Percentiles rank a stretch among this genome's conserved stretches.
Evolutionary conservation across 2,888 invertebrate species (phyloP).

Genomic region (Acrobeloides nanus): DNA sequence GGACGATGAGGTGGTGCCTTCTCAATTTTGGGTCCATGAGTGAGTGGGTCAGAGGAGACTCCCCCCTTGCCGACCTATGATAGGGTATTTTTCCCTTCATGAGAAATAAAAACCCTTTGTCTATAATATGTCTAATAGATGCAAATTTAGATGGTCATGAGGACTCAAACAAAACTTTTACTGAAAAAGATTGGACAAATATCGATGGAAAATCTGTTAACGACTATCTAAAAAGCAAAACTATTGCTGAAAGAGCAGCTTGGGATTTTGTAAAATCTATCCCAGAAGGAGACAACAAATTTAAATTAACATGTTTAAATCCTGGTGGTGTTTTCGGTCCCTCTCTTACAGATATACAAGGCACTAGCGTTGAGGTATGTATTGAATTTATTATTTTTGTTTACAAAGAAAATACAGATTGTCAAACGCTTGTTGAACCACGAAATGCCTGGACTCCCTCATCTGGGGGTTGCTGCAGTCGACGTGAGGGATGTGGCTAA

Average conservation of each 20-base stretch:
- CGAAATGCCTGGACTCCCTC: constrained; percentile 52
- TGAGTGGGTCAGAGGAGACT: too few relatives aligned
- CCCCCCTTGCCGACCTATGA: too few relatives aligned
- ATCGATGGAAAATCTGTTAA: constrained; percentile 30
- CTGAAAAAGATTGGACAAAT: constrained; percentile 44
- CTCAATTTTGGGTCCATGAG: too few relatives aligned
- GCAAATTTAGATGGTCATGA: constrained; percentile 51
- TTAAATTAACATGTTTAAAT: constrained; percentile 59
- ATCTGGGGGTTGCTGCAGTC: constrained; percentile 56
- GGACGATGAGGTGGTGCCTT: too few relatives aligned
- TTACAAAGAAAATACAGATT: constrained; percentile 2
- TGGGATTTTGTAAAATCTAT: constrained; percentile 60
- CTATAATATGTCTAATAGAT: too few relatives aligned
- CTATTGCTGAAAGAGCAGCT: constrained; percentile 60
- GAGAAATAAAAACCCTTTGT: too few relatives aligned
- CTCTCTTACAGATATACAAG: constrained; percentile 51
- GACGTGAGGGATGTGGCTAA: constrained; percentile 60
- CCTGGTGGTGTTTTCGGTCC: constrained; percentile 60
- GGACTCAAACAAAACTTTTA: constrained; percentile 31
- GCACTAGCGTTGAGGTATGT: constrained; percentile 46
- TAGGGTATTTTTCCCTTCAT: too few relatives aligned
- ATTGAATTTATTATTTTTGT: background rate
- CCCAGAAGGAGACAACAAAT: constrained; percentile 53
- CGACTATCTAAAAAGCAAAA: constrained; percentile 55
- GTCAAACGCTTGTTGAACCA: constrained; percentile 39